These are phyloP conservation scores for Ploceus nigricollis DNA, from an alignment of 2,113 vertebrate species.

Conservation along the genomic window DNA sequence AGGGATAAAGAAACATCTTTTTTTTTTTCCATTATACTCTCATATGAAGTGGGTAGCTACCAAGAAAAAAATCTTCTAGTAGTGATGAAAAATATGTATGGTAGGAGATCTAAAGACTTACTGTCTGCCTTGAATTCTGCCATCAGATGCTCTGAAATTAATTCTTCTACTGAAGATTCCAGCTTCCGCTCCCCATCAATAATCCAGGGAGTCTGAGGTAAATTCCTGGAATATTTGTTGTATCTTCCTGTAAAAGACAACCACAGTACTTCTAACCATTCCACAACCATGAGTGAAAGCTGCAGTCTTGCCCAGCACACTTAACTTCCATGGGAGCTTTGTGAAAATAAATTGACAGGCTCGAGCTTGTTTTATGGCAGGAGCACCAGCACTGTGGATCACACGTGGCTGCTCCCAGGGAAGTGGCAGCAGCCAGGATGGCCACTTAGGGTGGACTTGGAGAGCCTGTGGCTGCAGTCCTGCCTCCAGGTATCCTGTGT, in stretches of 20 bases:
- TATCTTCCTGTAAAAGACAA: conserved; percentile 83
- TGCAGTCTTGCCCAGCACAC: neutral
- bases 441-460: neutral
- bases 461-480: neutral
- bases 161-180: conserved; percentile 96
- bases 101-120: conserved; percentile 59
- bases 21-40: neutral
- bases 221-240: conserved; percentile 93
- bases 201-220: conserved; percentile 97
- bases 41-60: neutral
- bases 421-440: neutral
- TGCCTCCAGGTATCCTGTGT: neutral
- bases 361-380: neutral
- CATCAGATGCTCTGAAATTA: conserved; percentile 88
- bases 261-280: neutral
- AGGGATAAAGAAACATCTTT: neutral
- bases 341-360: neutral
- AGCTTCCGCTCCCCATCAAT: conserved; percentile 94
- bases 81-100: neutral
- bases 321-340: neutral
- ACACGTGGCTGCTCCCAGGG: rapidly evolving
- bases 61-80: neutral
- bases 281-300: neutral
- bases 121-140: conserved; percentile 85
- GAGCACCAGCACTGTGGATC: neutral